Conservation (phyloP, 2,888 invertebrate species). For the Beris morrisii region DNA sequence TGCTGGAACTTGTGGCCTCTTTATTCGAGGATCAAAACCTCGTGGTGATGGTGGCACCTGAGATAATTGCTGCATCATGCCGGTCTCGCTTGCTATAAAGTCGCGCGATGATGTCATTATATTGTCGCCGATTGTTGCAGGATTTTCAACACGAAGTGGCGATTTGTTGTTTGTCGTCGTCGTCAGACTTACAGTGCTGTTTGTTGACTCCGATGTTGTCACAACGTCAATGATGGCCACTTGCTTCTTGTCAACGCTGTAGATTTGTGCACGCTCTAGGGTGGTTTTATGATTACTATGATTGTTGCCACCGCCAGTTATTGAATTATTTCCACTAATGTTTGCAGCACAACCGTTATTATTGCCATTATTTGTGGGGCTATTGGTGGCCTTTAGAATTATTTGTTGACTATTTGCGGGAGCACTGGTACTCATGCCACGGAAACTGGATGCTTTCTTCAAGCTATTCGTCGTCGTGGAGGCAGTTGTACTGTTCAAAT, state of each 20-base stretch:
- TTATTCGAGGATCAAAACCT: conserved; percentile 41
- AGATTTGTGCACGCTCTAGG: conserved; percentile 42
- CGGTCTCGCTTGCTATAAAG: conserved; percentile 31
- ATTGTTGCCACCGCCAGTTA: conserved; percentile 2
- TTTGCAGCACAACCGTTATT: conserved; percentile 27
- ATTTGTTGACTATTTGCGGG: conserved; percentile 9
- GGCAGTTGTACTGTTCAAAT: neutral
- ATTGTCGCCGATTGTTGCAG: conserved; percentile 32
- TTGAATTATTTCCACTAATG: conserved; percentile 34
- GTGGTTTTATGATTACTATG: conserved; percentile 37
- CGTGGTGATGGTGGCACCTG: conserved; percentile 41
- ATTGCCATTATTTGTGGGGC: conserved; percentile 23
- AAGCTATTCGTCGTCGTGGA: conserved; percentile 17
- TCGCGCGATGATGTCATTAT: conserved; percentile 26
- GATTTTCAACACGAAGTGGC: conserved; percentile 28
- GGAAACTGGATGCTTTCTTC: conserved; percentile 42
- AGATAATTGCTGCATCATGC: conserved; percentile 28
- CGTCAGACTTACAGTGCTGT: conserved; percentile 13
- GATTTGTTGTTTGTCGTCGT: conserved; percentile 25
- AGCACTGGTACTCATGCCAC: conserved; percentile 33
- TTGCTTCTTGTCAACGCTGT: conserved; percentile 42
- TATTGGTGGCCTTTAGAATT: conserved; percentile 18
- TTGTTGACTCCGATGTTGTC: conserved; percentile 27
- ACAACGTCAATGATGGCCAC: conserved; percentile 41
- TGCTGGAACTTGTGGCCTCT: conserved; percentile 41